These are phyloP conservation scores for Tachyglossus aculeatus DNA, from an alignment of 2,797 vertebrate species.

Conservation along the genomic window DNA sequence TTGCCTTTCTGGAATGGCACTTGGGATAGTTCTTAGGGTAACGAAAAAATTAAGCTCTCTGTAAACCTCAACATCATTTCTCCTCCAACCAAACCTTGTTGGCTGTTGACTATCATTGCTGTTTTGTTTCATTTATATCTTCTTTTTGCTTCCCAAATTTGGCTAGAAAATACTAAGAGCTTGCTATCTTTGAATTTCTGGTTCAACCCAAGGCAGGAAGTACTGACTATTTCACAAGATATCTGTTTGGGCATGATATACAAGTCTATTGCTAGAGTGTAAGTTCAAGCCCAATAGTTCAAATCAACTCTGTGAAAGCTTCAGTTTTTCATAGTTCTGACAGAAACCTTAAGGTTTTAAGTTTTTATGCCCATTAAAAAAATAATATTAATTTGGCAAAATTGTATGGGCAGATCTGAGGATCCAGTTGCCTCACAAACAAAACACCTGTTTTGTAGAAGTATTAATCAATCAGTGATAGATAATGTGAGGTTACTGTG, in stretches of 20 bases:
- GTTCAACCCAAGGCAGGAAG: conserved; percentile 55
- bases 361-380: too few relatives aligned
- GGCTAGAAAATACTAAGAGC: conserved; percentile 16
- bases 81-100: background rate
- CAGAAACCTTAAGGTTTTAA: too few relatives aligned
- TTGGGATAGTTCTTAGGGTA: too few relatives aligned
- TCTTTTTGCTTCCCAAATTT: conserved; percentile 41
- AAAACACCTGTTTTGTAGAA: too few relatives aligned
- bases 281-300: background rate
- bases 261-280: conserved; percentile 9
- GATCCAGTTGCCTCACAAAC: too few relatives aligned
- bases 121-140: conserved; percentile 22
- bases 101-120: background rate
- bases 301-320: background rate
- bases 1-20: too few relatives aligned
- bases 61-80: background rate
- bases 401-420: too few relatives aligned
- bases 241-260: conserved; percentile 53
- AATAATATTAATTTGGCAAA: too few relatives aligned
- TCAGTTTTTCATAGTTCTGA: background rate
- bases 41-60: too few relatives aligned
- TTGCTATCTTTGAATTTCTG: conserved; percentile 47
- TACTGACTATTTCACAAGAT: conserved; percentile 30
- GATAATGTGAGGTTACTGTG: too few relatives aligned
- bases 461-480: too few relatives aligned